A percentile compares a stretch with the other conserved stretches of the same genome.
phyloP scores from a whole-genome alignment of 1,140 invertebrate genomes.

The Microplitis demolitor region DNA sequence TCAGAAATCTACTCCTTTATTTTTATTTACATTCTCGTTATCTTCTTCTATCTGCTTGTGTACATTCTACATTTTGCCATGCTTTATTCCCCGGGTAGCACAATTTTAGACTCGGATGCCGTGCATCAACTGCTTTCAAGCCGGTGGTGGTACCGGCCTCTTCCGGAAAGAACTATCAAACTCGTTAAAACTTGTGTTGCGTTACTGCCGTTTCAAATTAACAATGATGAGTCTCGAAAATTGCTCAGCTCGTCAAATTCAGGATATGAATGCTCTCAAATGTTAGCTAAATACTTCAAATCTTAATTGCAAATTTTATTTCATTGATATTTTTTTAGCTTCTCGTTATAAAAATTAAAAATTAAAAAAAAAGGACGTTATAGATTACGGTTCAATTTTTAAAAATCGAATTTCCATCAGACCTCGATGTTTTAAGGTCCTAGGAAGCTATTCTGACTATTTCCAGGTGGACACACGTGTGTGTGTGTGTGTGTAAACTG shows the following conservation, averaged over 20 bases:
- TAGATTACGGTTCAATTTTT: too few relatives aligned
- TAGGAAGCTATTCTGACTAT: too few relatives aligned
- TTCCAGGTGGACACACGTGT: too few relatives aligned
- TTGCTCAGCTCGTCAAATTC: neutral
- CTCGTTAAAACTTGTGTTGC: slow-evolving; percentile 40
- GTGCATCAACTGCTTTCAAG: slow-evolving; percentile 17
- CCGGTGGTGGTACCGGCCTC: neutral
- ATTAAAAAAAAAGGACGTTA: too few relatives aligned
- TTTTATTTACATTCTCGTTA: too few relatives aligned
- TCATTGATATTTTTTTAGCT: too few relatives aligned
- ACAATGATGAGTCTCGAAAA: slow-evolving; percentile 2
- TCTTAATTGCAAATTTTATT: neutral
- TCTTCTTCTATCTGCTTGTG: neutral
- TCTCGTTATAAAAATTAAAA: too few relatives aligned
- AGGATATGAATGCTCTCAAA: neutral
- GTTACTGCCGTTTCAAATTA: slow-evolving; percentile 25
- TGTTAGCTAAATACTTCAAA: neutral
- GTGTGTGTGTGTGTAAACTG: too few relatives aligned
- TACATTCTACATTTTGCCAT: neutral
- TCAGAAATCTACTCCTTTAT: too few relatives aligned
- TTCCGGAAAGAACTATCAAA: slow-evolving; percentile 29
- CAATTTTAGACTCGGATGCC: slow-evolving; percentile 10
- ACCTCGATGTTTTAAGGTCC: too few relatives aligned
- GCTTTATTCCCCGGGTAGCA: neutral
- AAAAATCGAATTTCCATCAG: too few relatives aligned